Evolutionary conservation across 64 coral and sea anemone species (phyloP).

Genomic region (Stichodactyla mertensii): DNA sequence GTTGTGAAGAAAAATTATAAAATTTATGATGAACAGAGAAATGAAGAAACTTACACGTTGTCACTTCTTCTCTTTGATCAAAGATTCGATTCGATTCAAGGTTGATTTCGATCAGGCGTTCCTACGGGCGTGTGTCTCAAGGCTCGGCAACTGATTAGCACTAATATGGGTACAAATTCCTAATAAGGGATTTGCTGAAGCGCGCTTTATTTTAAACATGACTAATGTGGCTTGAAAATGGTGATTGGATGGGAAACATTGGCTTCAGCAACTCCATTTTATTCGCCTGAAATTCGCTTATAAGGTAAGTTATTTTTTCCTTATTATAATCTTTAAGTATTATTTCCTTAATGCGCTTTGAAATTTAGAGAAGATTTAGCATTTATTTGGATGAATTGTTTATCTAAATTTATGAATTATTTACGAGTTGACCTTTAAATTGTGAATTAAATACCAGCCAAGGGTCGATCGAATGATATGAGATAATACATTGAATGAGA

Average conservation of each 20-base stretch:
- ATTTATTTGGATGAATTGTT: not conserved
- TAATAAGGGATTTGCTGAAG: not conserved
- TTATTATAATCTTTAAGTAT: not conserved
- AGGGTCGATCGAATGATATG: not conserved
- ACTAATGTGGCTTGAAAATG: not conserved
- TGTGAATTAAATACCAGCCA: not conserved
- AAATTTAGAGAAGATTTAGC: not conserved
- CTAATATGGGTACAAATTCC: not conserved
- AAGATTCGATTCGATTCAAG: too few relatives aligned
- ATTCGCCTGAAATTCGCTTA: not conserved
- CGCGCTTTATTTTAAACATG: not conserved
- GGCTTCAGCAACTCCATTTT: not conserved
- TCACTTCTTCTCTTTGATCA: not conserved
- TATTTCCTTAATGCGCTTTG: not conserved
- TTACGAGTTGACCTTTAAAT: not conserved
- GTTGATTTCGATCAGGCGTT: constrained; percentile 17
- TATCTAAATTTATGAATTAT: not conserved
- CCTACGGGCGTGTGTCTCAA: not conserved
- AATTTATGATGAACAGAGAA: not conserved
- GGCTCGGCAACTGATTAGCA: not conserved
- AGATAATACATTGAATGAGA: not conserved
- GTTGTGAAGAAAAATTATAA: not conserved
- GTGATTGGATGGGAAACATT: not conserved
- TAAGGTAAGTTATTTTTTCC: not conserved
- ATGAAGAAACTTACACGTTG: constrained; percentile 1